Evolutionary conservation across 2,888 invertebrate genomes (phyloP), one percentile per base, ranked within the genome.

Genomic region (Leptarthrus brevirostris): DNA sequence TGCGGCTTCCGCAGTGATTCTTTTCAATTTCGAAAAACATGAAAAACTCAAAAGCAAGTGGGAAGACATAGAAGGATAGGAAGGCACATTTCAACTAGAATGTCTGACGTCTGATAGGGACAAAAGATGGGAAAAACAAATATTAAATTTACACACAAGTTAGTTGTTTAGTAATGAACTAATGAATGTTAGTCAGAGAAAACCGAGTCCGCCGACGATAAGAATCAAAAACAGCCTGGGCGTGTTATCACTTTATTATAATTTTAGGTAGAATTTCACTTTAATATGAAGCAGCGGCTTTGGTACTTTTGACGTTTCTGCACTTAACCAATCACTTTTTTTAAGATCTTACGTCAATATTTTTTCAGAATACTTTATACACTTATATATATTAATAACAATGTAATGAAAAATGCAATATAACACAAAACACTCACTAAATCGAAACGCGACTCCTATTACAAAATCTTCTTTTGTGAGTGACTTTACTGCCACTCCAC

Each of bases 401-500:
- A 64, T 20, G 18, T 2, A 2, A 64, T 44, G 44, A 44, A 30
- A 30, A 22, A 69, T 30, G 30, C 26, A 69, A 30, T 52, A 30
- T 34, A 52, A 49, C 52, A 74, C 54, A 58, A 72, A 70, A 76
- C 53, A 26, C 61, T 74, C 69, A 73, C 54, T 74, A 75, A 74
- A 72, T 61, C 18, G 47, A 36, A 52, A n/a, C 69, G 26, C 73
- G 71, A 44, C 49, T 47, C 30, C 73, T 76, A 76, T 75, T 77
- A 77, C 74, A 75, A 77, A 72, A 75, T 47, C 26, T 20, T 47
- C 12, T 16, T 40, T 6, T 12, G 30, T 75, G 77, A 78, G 77
- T 77, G 77, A 79, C 80, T 78, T 74, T 58, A 78, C 77, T 79
- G 79, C 78, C 80, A 80, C 80, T 79, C 80, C 78, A 79, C 79